Evolutionary conservation across 1,140 invertebrate genomes (phyloP).

Genomic region (Lepidostoma basale): DNA sequence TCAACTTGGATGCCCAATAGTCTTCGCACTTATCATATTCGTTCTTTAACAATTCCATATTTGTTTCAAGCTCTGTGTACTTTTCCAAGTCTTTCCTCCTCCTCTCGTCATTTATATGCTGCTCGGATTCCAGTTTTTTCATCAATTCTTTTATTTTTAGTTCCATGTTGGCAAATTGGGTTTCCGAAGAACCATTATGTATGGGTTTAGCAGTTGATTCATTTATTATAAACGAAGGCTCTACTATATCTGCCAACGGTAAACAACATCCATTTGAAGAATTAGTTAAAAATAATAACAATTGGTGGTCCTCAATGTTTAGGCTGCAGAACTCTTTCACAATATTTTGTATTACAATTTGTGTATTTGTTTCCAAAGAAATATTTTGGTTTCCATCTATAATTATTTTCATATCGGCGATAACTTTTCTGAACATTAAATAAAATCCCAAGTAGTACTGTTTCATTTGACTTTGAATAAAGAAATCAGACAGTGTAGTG

Average conservation of each 20-base stretch:
- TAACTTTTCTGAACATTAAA: conserved; percentile 23
- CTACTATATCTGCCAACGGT: neutral
- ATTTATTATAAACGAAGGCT: too few species aligned
- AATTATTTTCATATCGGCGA: conserved; percentile 16
- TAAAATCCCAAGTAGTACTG: conserved; percentile 22
- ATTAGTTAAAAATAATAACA: conserved; percentile 3
- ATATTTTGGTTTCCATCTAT: neutral
- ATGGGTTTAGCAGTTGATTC: too few species aligned
- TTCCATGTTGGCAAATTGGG: conserved; percentile 11
- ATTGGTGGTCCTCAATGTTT: conserved; percentile 14
- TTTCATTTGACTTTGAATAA: conserved; percentile 16
- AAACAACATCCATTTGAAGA: neutral
- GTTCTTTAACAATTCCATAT: conserved; percentile 71
- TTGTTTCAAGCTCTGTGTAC: conserved; percentile 71
- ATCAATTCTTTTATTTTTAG: conserved; percentile 19
- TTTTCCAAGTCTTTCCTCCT: conserved; percentile 61
- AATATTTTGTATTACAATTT: conserved; percentile 11
- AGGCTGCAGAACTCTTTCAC: neutral
- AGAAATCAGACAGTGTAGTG: conserved; percentile 18
- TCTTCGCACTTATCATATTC: conserved; percentile 86
- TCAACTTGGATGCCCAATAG: conserved; percentile 80
- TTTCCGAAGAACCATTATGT: neutral
- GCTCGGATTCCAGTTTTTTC: conserved; percentile 29
- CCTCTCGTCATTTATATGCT: conserved; percentile 49
- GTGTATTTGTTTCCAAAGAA: neutral